Percentiles rank a stretch among this genome's conserved stretches.
phyloP scores from a whole-genome alignment of 2,113 vertebrate species.

The Spizaetus ornatus region DNA sequence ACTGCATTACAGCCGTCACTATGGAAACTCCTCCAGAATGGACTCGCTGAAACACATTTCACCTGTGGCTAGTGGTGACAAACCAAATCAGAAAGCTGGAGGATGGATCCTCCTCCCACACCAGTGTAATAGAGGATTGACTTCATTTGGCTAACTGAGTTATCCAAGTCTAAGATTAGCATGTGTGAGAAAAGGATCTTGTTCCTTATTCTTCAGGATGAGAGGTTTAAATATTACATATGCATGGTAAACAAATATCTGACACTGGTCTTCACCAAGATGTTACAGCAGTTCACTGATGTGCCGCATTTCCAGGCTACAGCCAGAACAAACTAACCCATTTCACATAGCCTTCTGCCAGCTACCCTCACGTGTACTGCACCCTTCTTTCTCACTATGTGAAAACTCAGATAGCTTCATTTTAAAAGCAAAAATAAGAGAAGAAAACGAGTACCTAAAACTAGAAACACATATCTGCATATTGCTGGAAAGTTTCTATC shows the following conservation, averaged over 20 bases:
- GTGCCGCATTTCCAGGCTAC: neutral
- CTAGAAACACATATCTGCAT: neutral
- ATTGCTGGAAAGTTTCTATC: neutral
- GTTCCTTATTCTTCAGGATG: neutral
- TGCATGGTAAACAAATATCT: neutral
- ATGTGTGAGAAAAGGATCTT: neutral
- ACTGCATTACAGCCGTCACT: constrained; percentile 2
- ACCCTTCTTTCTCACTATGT: neutral
- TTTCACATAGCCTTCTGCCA: neutral
- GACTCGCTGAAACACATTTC: neutral
- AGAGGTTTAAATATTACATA: neutral
- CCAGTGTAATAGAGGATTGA: neutral
- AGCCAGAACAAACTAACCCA: neutral
- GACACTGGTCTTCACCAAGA: neutral
- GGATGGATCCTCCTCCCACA: neutral
- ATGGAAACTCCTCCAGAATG: constrained; percentile 35
- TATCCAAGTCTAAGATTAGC: neutral
- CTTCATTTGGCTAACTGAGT: neutral
- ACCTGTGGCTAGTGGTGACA: constrained; percentile 11
- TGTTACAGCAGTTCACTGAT: neutral
- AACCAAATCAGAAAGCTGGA: constrained; percentile 21
- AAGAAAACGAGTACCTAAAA: neutral
- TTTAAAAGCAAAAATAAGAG: neutral
- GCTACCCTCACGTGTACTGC: neutral
- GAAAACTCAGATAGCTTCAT: neutral